These are phyloP conservation scores for Oscarella lobularis DNA, from an alignment of 37 sponge, comb jelly and placozoan genomes.

Conservation along the genomic window DNA sequence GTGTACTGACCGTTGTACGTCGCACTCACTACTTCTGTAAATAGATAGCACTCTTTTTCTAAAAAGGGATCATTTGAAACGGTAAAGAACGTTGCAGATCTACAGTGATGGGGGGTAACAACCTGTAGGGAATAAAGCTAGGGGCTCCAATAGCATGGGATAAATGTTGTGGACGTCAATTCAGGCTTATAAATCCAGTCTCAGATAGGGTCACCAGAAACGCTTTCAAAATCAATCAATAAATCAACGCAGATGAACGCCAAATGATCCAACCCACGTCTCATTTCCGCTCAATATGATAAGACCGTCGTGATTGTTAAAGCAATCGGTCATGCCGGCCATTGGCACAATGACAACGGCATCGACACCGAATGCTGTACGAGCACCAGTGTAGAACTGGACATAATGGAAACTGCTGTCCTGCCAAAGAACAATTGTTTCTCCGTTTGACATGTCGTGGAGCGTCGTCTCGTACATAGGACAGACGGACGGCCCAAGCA, in stretches of 20 bases:
- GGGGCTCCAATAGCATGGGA: too few relatives aligned
- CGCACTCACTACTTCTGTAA: not conserved
- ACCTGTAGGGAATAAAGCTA: too few relatives aligned
- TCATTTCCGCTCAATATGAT: slow-evolving; percentile 44
- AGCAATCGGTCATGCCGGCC: slow-evolving; percentile 64
- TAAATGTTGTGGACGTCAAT: too few relatives aligned
- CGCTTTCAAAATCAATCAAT: too few relatives aligned
- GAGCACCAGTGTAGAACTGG: slow-evolving; percentile 50
- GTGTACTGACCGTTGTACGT: too few relatives aligned
- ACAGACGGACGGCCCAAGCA: not conserved
- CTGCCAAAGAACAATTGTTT: slow-evolving; percentile 41
- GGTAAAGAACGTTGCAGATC: too few relatives aligned
- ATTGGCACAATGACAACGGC: slow-evolving; percentile 66
- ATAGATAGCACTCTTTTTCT: too few relatives aligned
- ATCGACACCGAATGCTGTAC: slow-evolving; percentile 10
- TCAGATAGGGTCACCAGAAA: too few relatives aligned
- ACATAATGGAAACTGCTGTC: slow-evolving; percentile 35
- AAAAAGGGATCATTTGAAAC: too few relatives aligned
- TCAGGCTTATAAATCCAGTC: too few relatives aligned
- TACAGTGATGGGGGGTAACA: too few relatives aligned
- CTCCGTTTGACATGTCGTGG: slow-evolving; percentile 25
- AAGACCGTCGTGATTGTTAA: slow-evolving; percentile 52
- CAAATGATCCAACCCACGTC: slow-evolving; percentile 44
- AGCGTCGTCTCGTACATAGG: slow-evolving; percentile 4
- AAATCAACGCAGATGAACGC: slow-evolving; percentile 47